These are phyloP conservation scores for Blastomussa wellsi DNA, from an alignment of 92 coral and sea anemone species.

Conservation along the genomic window DNA sequence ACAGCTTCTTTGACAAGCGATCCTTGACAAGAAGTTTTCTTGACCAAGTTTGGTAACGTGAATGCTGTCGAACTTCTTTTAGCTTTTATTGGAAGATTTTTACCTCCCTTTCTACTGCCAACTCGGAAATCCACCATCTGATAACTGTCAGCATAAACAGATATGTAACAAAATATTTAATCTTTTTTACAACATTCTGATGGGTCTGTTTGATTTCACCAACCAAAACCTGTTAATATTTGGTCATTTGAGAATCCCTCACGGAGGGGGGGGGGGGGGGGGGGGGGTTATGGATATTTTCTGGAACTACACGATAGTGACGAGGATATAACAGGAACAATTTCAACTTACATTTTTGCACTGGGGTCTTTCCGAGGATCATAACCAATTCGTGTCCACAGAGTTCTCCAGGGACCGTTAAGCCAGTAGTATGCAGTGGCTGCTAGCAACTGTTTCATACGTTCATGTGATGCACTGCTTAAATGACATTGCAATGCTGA, in stretches of 20 bases:
- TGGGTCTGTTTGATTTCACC: background rate
- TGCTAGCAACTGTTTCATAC: conserved; percentile 71
- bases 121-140: conserved; percentile 82
- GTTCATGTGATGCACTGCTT: conserved; percentile 41
- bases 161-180: too few species aligned
- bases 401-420: conserved; percentile 96
- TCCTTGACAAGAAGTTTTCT: conserved; percentile 5
- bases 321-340: background rate
- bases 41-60: conserved; percentile 38
- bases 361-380: conserved; percentile 91
- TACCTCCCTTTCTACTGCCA: conserved; percentile 61
- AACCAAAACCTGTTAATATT: background rate
- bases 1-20: conserved; percentile 43
- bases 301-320: background rate
- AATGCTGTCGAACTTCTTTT: conserved; percentile 29
- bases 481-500: conserved; percentile 74
- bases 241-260: too few species aligned
- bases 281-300: too few species aligned
- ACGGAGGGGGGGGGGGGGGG: too few species aligned
- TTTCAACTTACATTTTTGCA: conserved; percentile 82
- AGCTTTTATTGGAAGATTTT: conserved; percentile 66
- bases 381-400: conserved; percentile 91
- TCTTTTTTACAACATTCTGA: too few species aligned
- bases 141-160: conserved; percentile 47
- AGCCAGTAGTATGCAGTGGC: conserved; percentile 78